phyloP scores from a whole-genome alignment of 1,140 invertebrate genomes.

The Listronotus bonariensis region DNA sequence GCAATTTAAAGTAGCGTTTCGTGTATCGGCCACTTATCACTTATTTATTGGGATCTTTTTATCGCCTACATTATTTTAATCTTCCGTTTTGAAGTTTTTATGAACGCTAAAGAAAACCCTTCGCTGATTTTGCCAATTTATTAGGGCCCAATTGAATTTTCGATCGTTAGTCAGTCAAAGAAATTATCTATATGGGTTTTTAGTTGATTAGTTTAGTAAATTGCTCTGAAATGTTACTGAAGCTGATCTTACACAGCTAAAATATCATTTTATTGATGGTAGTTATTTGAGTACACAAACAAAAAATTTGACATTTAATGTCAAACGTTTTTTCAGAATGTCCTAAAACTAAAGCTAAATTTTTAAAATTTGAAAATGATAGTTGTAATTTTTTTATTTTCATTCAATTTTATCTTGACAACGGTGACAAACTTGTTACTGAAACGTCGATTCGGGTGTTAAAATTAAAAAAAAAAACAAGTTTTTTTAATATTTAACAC shows the following conservation, averaged over 20 bases:
- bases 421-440: too few relatives aligned
- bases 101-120: slow-evolving; percentile 43
- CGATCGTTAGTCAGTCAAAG: slow-evolving; percentile 26
- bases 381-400: too few relatives aligned
- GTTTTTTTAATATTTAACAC: too few relatives aligned
- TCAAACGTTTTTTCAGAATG: too few relatives aligned
- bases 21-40: slow-evolving; percentile 49
- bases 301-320: too few relatives aligned
- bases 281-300: too few relatives aligned
- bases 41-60: slow-evolving; percentile 52
- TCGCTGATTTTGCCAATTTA: slow-evolving; percentile 42
- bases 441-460: too few relatives aligned
- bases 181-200: slow-evolving; percentile 29
- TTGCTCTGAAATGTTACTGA: background rate
- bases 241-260: background rate
- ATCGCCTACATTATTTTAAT: slow-evolving; percentile 51
- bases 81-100: slow-evolving; percentile 48
- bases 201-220: slow-evolving; percentile 12
- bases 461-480: too few relatives aligned
- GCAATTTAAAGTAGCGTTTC: slow-evolving; percentile 52
- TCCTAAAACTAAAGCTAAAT: too few relatives aligned
- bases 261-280: too few relatives aligned
- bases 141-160: slow-evolving; percentile 40
- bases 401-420: too few relatives aligned
- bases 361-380: too few relatives aligned